Evolutionary conservation across 2,888 invertebrate species (phyloP), one percentile per base, ranked within the genome.

Genomic region (Gastrophysa polygoni): DNA sequence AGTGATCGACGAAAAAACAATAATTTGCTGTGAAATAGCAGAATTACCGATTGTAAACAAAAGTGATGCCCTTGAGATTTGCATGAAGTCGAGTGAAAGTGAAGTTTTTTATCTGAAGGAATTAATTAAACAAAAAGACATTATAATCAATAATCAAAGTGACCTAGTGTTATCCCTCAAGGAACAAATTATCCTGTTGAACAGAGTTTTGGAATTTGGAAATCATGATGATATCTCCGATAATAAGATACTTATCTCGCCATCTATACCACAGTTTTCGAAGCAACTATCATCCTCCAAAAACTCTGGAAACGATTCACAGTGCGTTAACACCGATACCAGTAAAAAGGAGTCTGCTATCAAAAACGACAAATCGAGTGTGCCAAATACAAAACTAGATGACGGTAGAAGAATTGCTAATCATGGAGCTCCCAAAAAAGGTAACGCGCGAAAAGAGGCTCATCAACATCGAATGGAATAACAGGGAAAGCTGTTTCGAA

Each of bases 1-100:
- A 57, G 24, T 43, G 7, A 61, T 61, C 43, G 57, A 57, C 50
- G 61, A 61, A 17, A 56, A 49, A 47, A 32, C 43, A 6, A 56
- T 61, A 17, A 24, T 54, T 43, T 61, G 61, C 21, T 61, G 61
- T 61, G 51, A 51, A 29, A 11, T 10, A 51, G 16, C n/a, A 20
- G 51, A 51, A 8, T 4, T 20, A 1, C 20, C 51, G 20, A 34
- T 7, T 51, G 32, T 34, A 14, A 51, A 34, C 34, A 34, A 29
- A 29, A 14, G 32, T 14, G 51, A 47, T 14, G n/a, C n/a, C n/a
- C n/a, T n/a, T n/a, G n/a, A n/a, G n/a, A n/a, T n/a, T n/a, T n/a
- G n/a, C n/a, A n/a, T n/a, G 20, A 47, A 47, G 20, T 1, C 10
- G 7, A 44, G 44, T 51, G 28, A 51, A 29, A 28, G n/a, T 29